phyloP scores from a whole-genome alignment of 2,113 vertebrate genomes.

The Lepidiolamprologus cunningtoni region DNA sequence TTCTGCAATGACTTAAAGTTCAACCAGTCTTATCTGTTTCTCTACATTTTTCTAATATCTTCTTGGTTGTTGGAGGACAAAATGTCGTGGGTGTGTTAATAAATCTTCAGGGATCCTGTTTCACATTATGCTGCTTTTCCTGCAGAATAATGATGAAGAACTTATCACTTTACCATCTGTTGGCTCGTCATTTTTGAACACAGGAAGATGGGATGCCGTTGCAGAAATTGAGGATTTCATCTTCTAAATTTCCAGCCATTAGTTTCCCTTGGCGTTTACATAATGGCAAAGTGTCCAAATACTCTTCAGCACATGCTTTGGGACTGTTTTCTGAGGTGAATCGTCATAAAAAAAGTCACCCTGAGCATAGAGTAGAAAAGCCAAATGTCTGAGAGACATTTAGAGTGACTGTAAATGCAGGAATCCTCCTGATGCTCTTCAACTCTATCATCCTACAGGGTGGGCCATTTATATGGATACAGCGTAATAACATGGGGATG shows the following conservation, averaged over 20 bases:
- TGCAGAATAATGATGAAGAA: background rate
- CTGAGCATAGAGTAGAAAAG: background rate
- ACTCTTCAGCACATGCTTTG: background rate
- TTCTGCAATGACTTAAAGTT: background rate
- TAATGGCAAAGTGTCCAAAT: background rate
- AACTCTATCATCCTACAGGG: background rate
- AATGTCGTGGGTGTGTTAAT: background rate
- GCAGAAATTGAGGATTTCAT: background rate
- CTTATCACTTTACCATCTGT: background rate
- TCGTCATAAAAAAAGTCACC: background rate
- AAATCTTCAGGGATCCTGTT: background rate
- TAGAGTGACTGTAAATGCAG: background rate
- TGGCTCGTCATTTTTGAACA: background rate
- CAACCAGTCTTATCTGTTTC: background rate
- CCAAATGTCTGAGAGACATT: background rate
- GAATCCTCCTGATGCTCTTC: background rate
- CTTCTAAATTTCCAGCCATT: background rate
- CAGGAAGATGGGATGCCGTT: background rate
- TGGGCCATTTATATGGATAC: fast-evolving
- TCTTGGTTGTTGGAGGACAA: background rate
- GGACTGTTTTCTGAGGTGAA: background rate
- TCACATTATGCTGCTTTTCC: background rate
- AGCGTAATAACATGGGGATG: fast-evolving
- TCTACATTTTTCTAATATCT: background rate
- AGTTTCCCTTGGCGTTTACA: background rate